Base-by-base conservation (phyloP, 53 echinoderm and acorn worm species). In the Echinarachnius parma region DNA sequence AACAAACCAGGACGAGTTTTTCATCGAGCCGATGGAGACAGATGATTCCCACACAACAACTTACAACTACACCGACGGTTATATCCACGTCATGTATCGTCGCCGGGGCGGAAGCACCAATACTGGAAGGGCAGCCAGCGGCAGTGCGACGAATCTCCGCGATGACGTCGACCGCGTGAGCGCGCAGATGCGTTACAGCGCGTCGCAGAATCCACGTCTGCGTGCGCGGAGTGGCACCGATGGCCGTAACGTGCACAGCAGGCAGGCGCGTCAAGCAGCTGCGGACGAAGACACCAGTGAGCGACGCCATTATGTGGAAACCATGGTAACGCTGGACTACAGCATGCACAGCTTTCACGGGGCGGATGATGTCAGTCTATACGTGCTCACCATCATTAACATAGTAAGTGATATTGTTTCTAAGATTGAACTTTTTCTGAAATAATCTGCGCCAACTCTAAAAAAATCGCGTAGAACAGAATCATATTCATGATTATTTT, bases 381-480 rank as follows among this genome's bases (percentile, higher is more conserved):
- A 78, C 64, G 33, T 78, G 13, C 36, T 78, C 35, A 78, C 78
- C 16, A 25, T 78, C 3, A 64, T 78, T 34, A 78, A 78, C 42
- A 78, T 78, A 35, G 78, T 78, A 78, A 49, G 78, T 37, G n/a
- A n/a, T n/a, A n/a, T n/a, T n/a, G n/a, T n/a, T n/a, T n/a, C n/a
- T n/a, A n/a, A n/a, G n/a, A n/a, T n/a, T n/a, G n/a, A n/a, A n/a
- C n/a, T n/a, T n/a, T n/a, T n/a, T n/a, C n/a, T n/a, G n/a, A n/a
- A n/a, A n/a, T n/a, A n/a, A n/a, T n/a, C n/a, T n/a, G n/a, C n/a
- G n/a, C n/a, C n/a, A n/a, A n/a, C n/a, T n/a, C n/a, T n/a, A n/a
- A 13, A 16, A 45, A 45, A 45, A 45, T 45, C 11, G 16, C 16
- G 16, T 45, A 45, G n/a, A n/a, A n/a, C n/a, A n/a, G n/a, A n/a